Base-by-base conservation (phyloP, 1,140 invertebrate species). In the Nomia melanderi region DNA sequence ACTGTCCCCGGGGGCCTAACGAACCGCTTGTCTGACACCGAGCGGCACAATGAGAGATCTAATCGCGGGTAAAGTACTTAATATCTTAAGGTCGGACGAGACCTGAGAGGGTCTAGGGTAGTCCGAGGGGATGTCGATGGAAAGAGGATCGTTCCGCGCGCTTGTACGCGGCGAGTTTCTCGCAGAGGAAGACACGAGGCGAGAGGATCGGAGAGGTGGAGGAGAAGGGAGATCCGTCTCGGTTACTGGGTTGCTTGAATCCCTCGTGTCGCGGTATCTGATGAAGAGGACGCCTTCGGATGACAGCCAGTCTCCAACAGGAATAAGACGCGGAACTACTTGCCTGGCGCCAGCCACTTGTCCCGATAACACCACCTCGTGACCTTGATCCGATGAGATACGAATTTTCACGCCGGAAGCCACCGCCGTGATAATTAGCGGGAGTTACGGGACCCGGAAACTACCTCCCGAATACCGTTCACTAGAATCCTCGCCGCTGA, bases 1-100 rank as follows among this genome's bases (percentile, higher is more conserved):
- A 39, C 73, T 73, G 74, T 81, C 82, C 74, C 77, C 64, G 75
- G 77, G 84, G 81, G 83, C 83, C 84, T 84, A 86, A 87, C 86
- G 83, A 87, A 88, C 86, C 88, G 86, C 89, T 90, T 92, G 91
- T 91, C 91, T 91, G 90, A 91, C 91, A 91, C 86, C 88, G 77
- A 72, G 82, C 66, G 78, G 85, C 79, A 92, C 91, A 92, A 92
- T 92, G 90, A 91, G 88, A 92, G 92, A 92, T 92, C 91, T 92
- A 92, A 92, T 92, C 92, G 91, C 87, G 84, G 84, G 88, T 90
- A 91, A 92, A 92, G 90, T 92, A 91, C 91, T 92, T 92, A 92
- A 92, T 92, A 92, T 92, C 91, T 91, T 90, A 89, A 92, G 91
- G 89, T 92, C 89, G 89, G 86, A 85, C 86, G 76, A 81, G 78